Evolutionary conservation across 1,140 invertebrate species (phyloP), one percentile per base, ranked within the genome.

Genomic region (Planococcus citri): DNA sequence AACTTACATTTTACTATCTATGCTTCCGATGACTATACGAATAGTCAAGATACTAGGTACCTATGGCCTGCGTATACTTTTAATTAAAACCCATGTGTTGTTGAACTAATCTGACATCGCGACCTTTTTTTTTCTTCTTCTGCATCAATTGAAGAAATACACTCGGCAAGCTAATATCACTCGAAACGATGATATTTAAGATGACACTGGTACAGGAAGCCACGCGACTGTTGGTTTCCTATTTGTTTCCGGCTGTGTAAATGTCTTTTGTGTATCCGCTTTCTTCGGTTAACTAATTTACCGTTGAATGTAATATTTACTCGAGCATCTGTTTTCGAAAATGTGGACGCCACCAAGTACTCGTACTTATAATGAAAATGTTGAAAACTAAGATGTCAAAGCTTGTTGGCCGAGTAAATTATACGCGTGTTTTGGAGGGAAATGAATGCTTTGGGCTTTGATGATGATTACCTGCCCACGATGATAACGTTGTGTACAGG

Each of bases 201-300:
- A 51, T 51, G 41, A 51, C 41, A 51, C 17, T 17, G n/a, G 41
- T 51, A 51, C 41, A 51, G 41, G 41, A 51, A 51, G 41, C 41
- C 41, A 51, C 41, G 41, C 41, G 41, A 51, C 41, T 51, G 10
- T 20, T 51, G 3, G 41, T 51, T 51, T 51, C 41, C 41, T 51
- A 51, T 51, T 51, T 51, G 41, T 51, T 51, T 51, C 41, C 41
- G 41, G 41, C 41, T 51, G 6, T n/a, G 17, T 51, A 51, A n/a
- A 51, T 51, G 41, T 51, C 41, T 51, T 51, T 51, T 51, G 41
- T 51, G 17, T 51, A 51, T 51, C 41, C 41, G 41, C 41, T 51
- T 37, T 51, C 41, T 51, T 33, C 29, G 29, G 3, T 33, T 51
- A 9, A 51, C 41, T 51, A 51, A 51, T 51, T 51, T 51, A 51